These are phyloP conservation scores for Ephydatia muelleri DNA, from an alignment of 37 sponge, comb jelly and placozoan species.

Conservation along the genomic window DNA sequence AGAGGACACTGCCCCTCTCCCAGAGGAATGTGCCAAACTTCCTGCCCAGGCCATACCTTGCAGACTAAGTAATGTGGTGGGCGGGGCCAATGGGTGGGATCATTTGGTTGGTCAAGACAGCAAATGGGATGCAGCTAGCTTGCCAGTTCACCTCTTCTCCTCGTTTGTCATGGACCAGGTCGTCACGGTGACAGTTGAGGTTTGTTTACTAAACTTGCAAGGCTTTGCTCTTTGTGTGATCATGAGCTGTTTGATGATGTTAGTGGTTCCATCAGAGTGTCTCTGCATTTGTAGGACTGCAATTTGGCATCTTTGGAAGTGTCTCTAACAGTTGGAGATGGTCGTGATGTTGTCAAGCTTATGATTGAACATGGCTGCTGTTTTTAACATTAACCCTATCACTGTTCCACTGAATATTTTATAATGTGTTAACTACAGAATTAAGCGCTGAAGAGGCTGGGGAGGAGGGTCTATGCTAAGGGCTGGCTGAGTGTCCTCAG, in stretches of 20 bases:
- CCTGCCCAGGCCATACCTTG: constrained; percentile 23
- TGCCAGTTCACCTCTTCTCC: neutral
- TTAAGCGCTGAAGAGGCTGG: neutral
- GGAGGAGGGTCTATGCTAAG: neutral
- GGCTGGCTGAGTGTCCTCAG: neutral
- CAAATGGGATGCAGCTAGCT: neutral
- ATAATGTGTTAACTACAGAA: neutral
- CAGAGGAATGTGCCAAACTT: neutral
- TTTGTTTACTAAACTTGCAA: neutral
- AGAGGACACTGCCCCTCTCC: neutral
- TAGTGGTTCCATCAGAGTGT: neutral
- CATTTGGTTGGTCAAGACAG: too few species aligned
- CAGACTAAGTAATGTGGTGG: neutral
- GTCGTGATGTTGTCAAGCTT: neutral
- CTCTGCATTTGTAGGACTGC: neutral
- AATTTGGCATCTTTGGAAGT: neutral
- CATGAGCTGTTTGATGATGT: neutral
- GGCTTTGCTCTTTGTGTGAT: neutral
- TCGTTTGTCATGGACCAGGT: neutral
- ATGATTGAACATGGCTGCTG: neutral
- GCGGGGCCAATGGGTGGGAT: neutral
- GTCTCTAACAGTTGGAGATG: neutral
- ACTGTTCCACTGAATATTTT: neutral
- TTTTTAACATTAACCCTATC: neutral
- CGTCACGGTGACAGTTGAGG: neutral